Evolutionary conservation across 2,797 vertebrate genomes (phyloP).

Genomic region (Alouatta caraya): DNA sequence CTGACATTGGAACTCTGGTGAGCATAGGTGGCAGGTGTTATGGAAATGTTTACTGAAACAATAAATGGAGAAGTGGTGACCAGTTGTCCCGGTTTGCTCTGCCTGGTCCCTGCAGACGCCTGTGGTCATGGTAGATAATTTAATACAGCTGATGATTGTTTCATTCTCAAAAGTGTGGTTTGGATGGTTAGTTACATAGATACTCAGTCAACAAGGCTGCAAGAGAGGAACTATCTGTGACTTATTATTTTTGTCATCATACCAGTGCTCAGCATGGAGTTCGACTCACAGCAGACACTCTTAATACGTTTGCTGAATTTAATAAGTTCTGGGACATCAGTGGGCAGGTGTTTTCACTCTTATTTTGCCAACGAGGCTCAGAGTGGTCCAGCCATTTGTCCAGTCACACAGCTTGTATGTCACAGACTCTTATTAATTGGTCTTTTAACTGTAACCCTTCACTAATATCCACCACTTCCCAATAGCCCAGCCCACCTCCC

Average conservation of each 20-base stretch:
- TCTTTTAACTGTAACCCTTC: neutral
- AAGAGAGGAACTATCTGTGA: neutral
- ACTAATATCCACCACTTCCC: no score
- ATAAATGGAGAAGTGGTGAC: neutral
- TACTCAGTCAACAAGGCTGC: neutral
- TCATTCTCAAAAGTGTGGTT: neutral
- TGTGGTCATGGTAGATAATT: neutral
- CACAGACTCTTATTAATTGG: neutral
- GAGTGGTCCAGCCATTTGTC: neutral
- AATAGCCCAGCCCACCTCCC: neutral
- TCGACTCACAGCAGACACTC: neutral
- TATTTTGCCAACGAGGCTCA: neutral
- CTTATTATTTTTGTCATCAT: neutral
- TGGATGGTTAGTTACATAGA: neutral
- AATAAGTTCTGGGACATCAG: neutral
- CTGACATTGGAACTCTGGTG: neutral
- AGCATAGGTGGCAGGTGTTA: neutral
- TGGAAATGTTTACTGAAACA: neutral
- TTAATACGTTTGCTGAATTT: neutral
- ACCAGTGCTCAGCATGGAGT: neutral
- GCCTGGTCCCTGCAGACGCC: no score
- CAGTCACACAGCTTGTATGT: neutral
- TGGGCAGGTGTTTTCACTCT: neutral
- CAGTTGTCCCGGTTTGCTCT: fast-evolving
- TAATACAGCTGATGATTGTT: no score